Evolutionary conservation across 2,888 invertebrate genomes (phyloP).

Genomic region (Norana najaformis): DNA sequence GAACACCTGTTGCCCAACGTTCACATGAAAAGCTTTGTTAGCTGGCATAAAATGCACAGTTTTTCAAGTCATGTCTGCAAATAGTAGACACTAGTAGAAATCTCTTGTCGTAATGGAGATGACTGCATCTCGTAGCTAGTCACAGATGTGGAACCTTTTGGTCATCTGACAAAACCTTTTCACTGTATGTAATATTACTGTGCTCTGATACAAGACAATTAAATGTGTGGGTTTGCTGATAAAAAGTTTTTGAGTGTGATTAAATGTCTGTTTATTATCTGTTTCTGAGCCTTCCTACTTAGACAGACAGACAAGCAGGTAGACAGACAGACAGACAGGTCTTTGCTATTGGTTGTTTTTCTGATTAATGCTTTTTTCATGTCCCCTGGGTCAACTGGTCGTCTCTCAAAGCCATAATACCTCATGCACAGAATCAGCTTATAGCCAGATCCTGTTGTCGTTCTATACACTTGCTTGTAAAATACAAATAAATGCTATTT

Average conservation of each 20-base stretch:
- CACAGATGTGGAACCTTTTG: neutral
- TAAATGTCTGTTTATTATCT: neutral
- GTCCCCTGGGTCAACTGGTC: neutral
- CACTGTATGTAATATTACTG: neutral
- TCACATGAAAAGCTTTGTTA: neutral
- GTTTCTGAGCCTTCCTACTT: neutral
- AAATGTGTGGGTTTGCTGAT: neutral
- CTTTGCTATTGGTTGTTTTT: constrained; percentile 1
- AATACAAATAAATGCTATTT: neutral
- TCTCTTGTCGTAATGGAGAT: neutral
- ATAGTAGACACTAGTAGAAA: neutral
- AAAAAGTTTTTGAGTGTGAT: neutral
- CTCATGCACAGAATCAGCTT: neutral
- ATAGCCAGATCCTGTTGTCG: neutral
- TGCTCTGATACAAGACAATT: neutral
- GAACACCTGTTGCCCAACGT: neutral
- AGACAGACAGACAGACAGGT: neutral
- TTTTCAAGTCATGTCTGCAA: neutral
- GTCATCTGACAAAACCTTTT: neutral
- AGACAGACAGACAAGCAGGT: neutral
- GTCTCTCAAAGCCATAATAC: neutral
- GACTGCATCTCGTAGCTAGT: neutral
- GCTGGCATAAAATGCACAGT: neutral
- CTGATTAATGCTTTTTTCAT: neutral
- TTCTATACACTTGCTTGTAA: neutral